A percentile compares a stretch with the other conserved stretches of the same genome.
These are phyloP conservation scores for Timandra comae DNA, from an alignment of 2,888 invertebrate genomes.

Conservation along the genomic window DNA sequence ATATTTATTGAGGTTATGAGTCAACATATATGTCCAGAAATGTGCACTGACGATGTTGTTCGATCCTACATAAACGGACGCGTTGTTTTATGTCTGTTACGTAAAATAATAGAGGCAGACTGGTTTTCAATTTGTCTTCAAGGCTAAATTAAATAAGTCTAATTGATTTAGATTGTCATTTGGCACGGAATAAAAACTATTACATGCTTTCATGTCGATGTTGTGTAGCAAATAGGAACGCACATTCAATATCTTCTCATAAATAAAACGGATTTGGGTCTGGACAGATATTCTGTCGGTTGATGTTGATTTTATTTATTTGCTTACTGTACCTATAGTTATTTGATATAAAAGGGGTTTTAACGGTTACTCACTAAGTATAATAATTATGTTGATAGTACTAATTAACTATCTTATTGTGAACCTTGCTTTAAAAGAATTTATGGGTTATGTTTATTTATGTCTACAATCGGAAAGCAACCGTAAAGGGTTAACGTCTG, in stretches of 20 bases:
- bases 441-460: too few species aligned
- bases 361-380: too few species aligned
- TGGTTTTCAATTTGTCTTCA: conserved; percentile 32
- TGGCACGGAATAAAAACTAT: conserved; percentile 28
- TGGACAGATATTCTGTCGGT: too few species aligned
- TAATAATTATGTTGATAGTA: too few species aligned
- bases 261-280: conserved; percentile 3
- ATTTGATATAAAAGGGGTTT: too few species aligned
- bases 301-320: too few species aligned
- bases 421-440: too few species aligned
- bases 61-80: conserved; percentile 29
- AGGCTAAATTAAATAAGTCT: conserved; percentile 26
- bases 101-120: conserved; percentile 23
- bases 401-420: too few species aligned
- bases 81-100: conserved; percentile 12
- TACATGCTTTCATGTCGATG: not conserved
- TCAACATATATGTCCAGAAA: conserved; percentile 43
- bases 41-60: conserved; percentile 41
- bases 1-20: conserved; percentile 51
- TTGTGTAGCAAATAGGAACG: not conserved
- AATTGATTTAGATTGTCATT: conserved; percentile 33
- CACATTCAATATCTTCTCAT: conserved; percentile 1
- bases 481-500: too few species aligned
- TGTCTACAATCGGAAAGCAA: too few species aligned
- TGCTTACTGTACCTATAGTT: too few species aligned